Conservation (phyloP, 1,140 invertebrate species). For the Pogonomyrmex californicus region DNA sequence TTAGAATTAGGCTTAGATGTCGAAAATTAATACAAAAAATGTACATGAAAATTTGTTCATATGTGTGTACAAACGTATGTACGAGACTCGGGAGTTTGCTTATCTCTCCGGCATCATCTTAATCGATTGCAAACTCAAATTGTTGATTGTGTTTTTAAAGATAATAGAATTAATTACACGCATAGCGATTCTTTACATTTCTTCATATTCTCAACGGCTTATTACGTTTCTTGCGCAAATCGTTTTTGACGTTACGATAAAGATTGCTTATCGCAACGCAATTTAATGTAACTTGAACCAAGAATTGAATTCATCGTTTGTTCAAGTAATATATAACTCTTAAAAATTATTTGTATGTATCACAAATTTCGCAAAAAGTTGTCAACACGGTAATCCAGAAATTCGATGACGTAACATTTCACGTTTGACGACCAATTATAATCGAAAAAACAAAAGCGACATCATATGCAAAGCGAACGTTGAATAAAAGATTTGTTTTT, state of each 20-base stretch:
- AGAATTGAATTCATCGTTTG: neutral
- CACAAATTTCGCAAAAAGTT: neutral
- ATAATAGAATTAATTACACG: neutral
- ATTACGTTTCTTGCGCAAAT: neutral
- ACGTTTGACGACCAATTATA: neutral
- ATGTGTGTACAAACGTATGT: too few species aligned
- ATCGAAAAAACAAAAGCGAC: slow-evolving; percentile 23
- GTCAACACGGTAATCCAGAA: neutral
- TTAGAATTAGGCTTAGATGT: too few species aligned
- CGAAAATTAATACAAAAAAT: too few species aligned
- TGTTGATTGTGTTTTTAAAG: neutral
- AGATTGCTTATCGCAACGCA: neutral
- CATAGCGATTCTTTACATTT: neutral
- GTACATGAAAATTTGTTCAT: too few species aligned
- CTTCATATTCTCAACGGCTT: neutral
- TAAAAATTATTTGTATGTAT: neutral
- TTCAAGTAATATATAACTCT: slow-evolving; percentile 27
- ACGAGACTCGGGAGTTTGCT: too few species aligned
- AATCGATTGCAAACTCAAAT: neutral
- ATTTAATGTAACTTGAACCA: slow-evolving; percentile 4
- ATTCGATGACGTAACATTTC: neutral
- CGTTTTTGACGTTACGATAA: neutral
- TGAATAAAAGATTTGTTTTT: slow-evolving; percentile 51
- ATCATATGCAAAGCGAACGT: neutral
- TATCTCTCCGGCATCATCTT: neutral